These are phyloP conservation scores for Ammodytes dubius DNA, from an alignment of 2,113 vertebrate genomes.

Conservation along the genomic window DNA sequence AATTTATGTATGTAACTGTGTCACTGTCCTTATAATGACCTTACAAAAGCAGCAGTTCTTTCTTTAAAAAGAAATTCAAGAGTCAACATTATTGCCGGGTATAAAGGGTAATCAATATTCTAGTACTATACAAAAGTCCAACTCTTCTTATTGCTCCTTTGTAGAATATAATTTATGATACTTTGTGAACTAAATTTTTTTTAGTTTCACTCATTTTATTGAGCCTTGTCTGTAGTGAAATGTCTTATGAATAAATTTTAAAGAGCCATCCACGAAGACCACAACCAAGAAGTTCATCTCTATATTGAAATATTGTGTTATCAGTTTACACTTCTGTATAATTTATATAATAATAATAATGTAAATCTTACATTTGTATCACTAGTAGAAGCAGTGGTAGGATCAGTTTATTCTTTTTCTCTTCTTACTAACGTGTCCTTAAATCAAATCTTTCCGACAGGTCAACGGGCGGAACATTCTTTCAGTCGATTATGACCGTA, in stretches of 20 bases:
- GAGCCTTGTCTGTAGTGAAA: slow-evolving; percentile 84
- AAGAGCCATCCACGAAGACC: slow-evolving; percentile 75
- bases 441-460: slow-evolving; percentile 79
- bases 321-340: too few relatives aligned
- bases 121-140: slow-evolving; percentile 30
- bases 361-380: neutral
- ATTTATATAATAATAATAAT: too few relatives aligned
- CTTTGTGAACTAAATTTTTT: slow-evolving; percentile 65
- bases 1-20: neutral
- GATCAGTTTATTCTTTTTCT: too few relatives aligned
- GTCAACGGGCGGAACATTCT: slow-evolving; percentile 99
- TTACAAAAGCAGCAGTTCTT: slow-evolving; percentile 10
- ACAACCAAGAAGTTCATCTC: slow-evolving; percentile 31
- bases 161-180: slow-evolving; percentile 50
- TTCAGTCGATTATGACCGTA: slow-evolving; percentile 98
- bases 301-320: slow-evolving; percentile 51
- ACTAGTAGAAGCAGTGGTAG: neutral
- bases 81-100: slow-evolving; percentile 31
- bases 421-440: neutral
- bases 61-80: slow-evolving; percentile 14
- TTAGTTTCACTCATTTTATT: slow-evolving; percentile 84
- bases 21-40: slow-evolving; percentile 31
- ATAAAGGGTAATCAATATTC: slow-evolving; percentile 59
- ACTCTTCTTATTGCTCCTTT: slow-evolving; percentile 38
- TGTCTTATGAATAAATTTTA: slow-evolving; percentile 79